Percentiles rank a stretch among this genome's conserved stretches.
phyloP scores from a whole-genome alignment of 1,140 invertebrate species.

The Pseudomyrmex flavicornis region DNA sequence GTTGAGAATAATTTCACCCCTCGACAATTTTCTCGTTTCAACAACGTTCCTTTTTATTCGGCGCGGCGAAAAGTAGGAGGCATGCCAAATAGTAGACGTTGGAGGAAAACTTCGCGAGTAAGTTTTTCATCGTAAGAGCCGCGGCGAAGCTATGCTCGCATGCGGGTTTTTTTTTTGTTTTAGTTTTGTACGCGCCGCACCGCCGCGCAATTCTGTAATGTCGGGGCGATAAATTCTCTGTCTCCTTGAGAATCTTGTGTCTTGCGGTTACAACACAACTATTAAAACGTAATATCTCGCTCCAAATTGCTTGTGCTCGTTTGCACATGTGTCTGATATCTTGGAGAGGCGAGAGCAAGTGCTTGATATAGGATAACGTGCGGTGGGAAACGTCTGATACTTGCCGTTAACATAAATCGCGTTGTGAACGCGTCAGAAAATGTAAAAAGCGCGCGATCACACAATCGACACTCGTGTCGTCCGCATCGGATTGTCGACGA shows the following conservation, averaged over 20 bases:
- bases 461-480: background rate
- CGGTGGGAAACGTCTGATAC: background rate
- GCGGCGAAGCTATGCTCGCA: too few relatives aligned
- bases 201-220: constrained; percentile 5
- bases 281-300: background rate
- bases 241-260: background rate
- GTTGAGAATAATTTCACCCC: constrained; percentile 67
- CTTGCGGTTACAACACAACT: constrained; percentile 2
- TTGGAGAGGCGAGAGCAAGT: too few relatives aligned
- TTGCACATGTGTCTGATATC: too few relatives aligned
- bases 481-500: background rate
- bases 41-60: constrained; percentile 27
- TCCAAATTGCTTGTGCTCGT: too few relatives aligned
- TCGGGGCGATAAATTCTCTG: background rate
- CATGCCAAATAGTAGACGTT: background rate
- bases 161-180: background rate
- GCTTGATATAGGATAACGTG: too few relatives aligned
- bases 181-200: background rate
- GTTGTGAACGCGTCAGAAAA: background rate
- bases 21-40: constrained; percentile 41
- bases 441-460: constrained; percentile 13
- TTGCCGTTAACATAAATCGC: background rate
- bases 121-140: too few relatives aligned
- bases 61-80: constrained; percentile 20
- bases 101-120: constrained; percentile 6